Evolutionary conservation across 2,113 vertebrate genomes (phyloP).

Genomic region (Callaeas wilsoni): DNA sequence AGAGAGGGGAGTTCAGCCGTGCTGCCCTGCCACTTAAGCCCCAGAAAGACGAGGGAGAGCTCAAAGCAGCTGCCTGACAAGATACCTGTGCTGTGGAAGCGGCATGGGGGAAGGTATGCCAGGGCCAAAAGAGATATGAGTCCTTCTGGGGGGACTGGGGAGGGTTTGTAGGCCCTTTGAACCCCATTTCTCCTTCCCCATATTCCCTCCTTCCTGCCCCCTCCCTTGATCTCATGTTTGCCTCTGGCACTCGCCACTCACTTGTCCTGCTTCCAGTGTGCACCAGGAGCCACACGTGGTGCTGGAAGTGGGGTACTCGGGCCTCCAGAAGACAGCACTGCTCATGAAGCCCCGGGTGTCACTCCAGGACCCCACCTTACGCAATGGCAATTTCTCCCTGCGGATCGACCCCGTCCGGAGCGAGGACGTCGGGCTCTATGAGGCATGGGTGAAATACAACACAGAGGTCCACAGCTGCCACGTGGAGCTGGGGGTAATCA

Average conservation of each 20-base stretch:
- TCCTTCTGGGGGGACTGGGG: background rate
- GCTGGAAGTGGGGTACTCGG: background rate
- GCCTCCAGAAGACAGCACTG: background rate
- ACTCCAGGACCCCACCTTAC: background rate
- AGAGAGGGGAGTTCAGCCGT: constrained; percentile 40
- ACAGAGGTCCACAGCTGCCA: background rate
- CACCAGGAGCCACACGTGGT: constrained; percentile 3
- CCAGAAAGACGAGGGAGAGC: background rate
- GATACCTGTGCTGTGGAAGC: constrained; percentile 24
- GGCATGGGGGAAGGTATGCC: background rate
- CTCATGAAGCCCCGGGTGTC: constrained; percentile 40
- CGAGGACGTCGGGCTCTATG: background rate
- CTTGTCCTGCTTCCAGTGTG: background rate
- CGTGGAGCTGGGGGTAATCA: constrained; percentile 34
- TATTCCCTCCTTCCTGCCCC: background rate
- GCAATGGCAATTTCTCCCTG: constrained; percentile 40
- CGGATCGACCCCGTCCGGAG: background rate
- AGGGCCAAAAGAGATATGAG: background rate
- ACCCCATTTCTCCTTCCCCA: background rate
- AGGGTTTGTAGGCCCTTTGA: background rate
- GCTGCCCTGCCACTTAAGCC: constrained; percentile 60
- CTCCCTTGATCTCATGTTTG: background rate
- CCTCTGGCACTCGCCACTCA: fast-evolving
- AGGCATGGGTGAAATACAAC: background rate
- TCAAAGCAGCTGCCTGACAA: background rate